These are phyloP conservation scores for Chymomyza procnemis DNA, from an alignment of 2,888 invertebrate genomes.

Conservation along the genomic window DNA sequence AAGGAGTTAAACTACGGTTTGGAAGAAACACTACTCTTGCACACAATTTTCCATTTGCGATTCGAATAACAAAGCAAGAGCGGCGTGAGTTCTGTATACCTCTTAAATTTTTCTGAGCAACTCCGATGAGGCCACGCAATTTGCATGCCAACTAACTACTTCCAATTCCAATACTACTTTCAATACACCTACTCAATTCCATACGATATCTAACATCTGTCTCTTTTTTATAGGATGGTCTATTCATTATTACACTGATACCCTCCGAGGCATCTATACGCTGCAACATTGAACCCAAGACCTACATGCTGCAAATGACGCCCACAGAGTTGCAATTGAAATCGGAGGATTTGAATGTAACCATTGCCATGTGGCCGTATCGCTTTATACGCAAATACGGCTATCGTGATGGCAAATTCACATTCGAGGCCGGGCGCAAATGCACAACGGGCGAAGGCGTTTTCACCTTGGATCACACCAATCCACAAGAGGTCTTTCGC, in stretches of 20 bases:
- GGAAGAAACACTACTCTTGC: too few relatives aligned
- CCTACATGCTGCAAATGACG: conserved; percentile 87
- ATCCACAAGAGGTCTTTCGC: conserved; percentile 89
- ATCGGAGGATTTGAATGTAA: conserved; percentile 82
- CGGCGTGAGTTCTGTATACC: too few relatives aligned
- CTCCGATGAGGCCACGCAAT: too few relatives aligned
- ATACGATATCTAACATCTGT: too few relatives aligned
- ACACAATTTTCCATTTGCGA: too few relatives aligned
- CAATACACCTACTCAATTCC: too few relatives aligned
- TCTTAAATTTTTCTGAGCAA: too few relatives aligned
- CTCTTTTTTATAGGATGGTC: conserved; percentile 81
- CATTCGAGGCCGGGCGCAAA: conserved; percentile 92
- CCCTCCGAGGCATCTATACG: conserved; percentile 88
- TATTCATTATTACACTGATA: conserved; percentile 88
- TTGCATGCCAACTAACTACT: too few relatives aligned
- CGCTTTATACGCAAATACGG: conserved; percentile 90
- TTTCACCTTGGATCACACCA: conserved; percentile 88
- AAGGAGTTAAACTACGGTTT: too few relatives aligned
- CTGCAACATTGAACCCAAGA: conserved; percentile 85
- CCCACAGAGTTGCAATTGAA: conserved; percentile 86
- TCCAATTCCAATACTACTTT: too few relatives aligned
- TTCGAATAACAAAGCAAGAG: too few relatives aligned
- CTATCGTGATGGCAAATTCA: conserved; percentile 91
- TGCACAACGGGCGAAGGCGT: conserved; percentile 92
- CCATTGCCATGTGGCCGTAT: conserved; percentile 88